Conservation (phyloP, 2,888 invertebrate genomes). For the Tenthredo scrophulariae region DNA sequence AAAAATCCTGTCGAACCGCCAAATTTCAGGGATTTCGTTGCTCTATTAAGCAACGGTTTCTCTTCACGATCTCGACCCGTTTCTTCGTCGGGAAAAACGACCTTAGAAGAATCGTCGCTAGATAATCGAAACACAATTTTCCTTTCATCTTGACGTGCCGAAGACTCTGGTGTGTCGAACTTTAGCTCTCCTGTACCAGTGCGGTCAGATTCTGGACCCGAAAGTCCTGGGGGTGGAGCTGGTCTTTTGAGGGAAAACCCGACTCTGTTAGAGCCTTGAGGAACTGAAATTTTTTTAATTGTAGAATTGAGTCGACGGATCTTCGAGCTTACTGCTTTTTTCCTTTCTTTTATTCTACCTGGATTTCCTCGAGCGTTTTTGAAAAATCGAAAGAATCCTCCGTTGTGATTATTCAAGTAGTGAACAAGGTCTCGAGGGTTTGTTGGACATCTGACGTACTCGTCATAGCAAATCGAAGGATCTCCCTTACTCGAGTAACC, state of each 20-base stretch:
- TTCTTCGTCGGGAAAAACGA: constrained; percentile 58
- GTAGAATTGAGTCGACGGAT: background rate
- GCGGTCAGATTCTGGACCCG: constrained; percentile 74
- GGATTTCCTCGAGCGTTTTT: constrained; percentile 64
- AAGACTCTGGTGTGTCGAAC: constrained; percentile 70
- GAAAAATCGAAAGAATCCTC: constrained; percentile 91
- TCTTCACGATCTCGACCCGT: background rate
- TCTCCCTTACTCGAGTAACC: constrained; percentile 86
- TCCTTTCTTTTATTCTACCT: background rate
- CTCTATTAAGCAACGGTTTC: constrained; percentile 54
- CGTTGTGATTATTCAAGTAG: constrained; percentile 92
- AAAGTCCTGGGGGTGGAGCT: constrained; percentile 55
- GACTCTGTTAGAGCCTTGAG: constrained; percentile 51
- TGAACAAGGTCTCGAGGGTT: constrained; percentile 86
- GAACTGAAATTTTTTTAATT: background rate
- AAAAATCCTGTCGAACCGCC: constrained; percentile 52
- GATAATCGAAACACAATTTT: constrained; percentile 8
- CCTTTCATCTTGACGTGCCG: constrained; percentile 52
- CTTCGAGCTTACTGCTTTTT: background rate
- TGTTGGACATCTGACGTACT: constrained; percentile 87
- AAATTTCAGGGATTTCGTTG: constrained; percentile 57
- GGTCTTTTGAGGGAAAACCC: constrained; percentile 51
- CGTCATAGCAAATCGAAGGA: constrained; percentile 81
- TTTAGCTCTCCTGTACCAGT: constrained; percentile 80
- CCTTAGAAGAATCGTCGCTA: constrained; percentile 50